Conservation (phyloP, 2,888 invertebrate species). For the Drosophila austrosaltans region DNA sequence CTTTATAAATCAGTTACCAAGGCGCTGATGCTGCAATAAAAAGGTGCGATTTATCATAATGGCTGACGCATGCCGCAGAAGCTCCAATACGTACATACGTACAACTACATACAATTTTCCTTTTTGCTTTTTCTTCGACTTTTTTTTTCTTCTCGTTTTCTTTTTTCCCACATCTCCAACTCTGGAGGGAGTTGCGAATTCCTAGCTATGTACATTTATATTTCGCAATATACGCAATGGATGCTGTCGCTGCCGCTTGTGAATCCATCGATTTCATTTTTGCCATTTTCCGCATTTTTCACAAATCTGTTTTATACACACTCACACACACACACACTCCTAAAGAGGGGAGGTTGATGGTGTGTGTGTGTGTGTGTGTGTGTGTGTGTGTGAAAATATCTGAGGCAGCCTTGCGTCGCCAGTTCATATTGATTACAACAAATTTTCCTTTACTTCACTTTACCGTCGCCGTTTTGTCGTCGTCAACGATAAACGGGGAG, state of each 20-base stretch:
- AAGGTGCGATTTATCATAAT: slow-evolving; percentile 80
- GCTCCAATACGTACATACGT: background rate
- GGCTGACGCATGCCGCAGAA: slow-evolving; percentile 37
- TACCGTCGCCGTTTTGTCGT: slow-evolving; percentile 73
- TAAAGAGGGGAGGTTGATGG: slow-evolving; percentile 21
- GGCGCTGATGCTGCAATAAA: slow-evolving; percentile 78
- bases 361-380: slow-evolving; percentile 26
- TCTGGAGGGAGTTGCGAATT: slow-evolving; percentile 6
- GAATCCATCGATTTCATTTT: slow-evolving; percentile 75
- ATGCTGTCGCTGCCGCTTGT: slow-evolving; percentile 48
- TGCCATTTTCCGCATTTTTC: slow-evolving; percentile 78
- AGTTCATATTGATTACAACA: slow-evolving; percentile 78
- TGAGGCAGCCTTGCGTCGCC: slow-evolving; percentile 72
- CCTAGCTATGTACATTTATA: slow-evolving; percentile 50
- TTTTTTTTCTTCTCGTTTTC: background rate
- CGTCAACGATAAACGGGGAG: slow-evolving; percentile 40
- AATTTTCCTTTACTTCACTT: slow-evolving; percentile 54
- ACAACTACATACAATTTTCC: slow-evolving; percentile 8
- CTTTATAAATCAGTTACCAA: slow-evolving; percentile 75
- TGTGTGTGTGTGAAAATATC: slow-evolving; percentile 64
- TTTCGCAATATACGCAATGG: slow-evolving; percentile 64
- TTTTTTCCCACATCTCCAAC: slow-evolving; percentile 24
- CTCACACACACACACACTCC: slow-evolving; percentile 30
- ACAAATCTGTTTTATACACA: slow-evolving; percentile 70
- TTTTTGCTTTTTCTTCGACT: background rate